These are phyloP conservation scores for Tarsius wallacei DNA, from an alignment of 2,797 vertebrate genomes.

Conservation along the genomic window DNA sequence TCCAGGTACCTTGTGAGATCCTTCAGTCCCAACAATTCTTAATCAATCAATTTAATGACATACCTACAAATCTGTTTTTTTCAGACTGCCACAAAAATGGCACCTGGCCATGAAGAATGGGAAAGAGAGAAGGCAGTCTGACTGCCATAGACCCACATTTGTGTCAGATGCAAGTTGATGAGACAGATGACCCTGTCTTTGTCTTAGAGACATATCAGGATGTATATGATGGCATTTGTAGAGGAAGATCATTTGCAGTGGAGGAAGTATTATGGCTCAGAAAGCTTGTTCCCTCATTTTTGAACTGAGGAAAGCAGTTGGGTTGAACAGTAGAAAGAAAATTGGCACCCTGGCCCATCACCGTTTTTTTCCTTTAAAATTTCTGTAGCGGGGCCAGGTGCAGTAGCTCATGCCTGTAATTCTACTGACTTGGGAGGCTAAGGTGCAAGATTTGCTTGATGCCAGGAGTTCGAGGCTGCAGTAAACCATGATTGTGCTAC, in stretches of 20 bases:
- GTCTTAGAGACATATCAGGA: background rate
- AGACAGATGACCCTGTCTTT: constrained; percentile 4
- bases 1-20: background rate
- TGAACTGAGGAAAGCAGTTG: background rate
- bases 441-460: too few relatives aligned
- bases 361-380: background rate
- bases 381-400: background rate
- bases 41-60: background rate
- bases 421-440: too few relatives aligned
- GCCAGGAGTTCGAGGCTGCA: too few relatives aligned
- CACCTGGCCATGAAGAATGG: background rate
- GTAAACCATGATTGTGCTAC: too few relatives aligned
- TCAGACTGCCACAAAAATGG: background rate
- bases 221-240: background rate
- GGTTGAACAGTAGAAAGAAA: background rate
- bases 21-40: background rate
- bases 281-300: background rate
- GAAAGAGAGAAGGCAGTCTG: background rate
- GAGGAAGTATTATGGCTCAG: background rate
- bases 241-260: background rate
- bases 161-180: background rate
- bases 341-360: background rate
- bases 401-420: too few relatives aligned
- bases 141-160: background rate
- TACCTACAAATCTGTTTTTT: background rate